Conservation (phyloP, 2,797 vertebrate genomes). For the Catostomus latipinnis region DNA sequence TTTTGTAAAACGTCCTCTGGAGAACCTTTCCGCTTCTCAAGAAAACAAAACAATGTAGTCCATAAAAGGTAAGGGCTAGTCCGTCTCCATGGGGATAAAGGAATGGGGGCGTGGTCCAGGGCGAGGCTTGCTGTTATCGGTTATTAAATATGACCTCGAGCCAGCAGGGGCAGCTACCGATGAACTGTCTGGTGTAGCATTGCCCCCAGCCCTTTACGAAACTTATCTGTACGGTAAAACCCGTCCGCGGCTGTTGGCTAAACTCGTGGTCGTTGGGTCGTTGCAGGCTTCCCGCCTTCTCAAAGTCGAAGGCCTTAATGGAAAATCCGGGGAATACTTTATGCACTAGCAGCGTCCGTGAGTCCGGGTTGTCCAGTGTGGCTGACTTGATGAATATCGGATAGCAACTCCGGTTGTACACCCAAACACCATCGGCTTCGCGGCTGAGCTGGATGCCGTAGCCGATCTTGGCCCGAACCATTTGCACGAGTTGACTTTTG, state of each 20-base stretch:
- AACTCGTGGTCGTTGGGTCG: slow-evolving; percentile 98
- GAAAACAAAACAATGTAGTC: slow-evolving; percentile 54
- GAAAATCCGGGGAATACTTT: slow-evolving; percentile 98
- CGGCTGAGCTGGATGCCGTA: slow-evolving; percentile 96
- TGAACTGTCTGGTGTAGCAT: slow-evolving; percentile 98
- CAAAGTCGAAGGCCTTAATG: slow-evolving; percentile 98
- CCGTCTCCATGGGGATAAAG: slow-evolving; percentile 56
- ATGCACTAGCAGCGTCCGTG: slow-evolving; percentile 94
- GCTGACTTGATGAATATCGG: slow-evolving; percentile 99
- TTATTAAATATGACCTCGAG: slow-evolving; percentile 98
- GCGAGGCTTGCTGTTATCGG: slow-evolving; percentile 79
- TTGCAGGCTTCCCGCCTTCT: slow-evolving; percentile 93
- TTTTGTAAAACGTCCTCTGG: slow-evolving; percentile 62
- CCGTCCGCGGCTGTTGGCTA: slow-evolving; percentile 94
- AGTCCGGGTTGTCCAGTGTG: slow-evolving; percentile 99
- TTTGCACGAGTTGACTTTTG: slow-evolving; percentile 96
- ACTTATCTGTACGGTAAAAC: slow-evolving; percentile 98
- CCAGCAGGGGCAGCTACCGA: slow-evolving; percentile 99
- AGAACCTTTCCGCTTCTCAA: slow-evolving; percentile 51
- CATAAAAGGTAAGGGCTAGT: slow-evolving; percentile 58
- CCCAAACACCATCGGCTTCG: slow-evolving; percentile 96
- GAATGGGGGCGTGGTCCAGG: slow-evolving; percentile 50
- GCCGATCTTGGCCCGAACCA: slow-evolving; percentile 95
- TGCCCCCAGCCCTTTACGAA: slow-evolving; percentile 99
- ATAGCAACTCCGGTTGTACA: slow-evolving; percentile 98